Evolutionary conservation across 2,888 invertebrate genomes (phyloP).

Genomic region (Polydesmus complanatus): DNA sequence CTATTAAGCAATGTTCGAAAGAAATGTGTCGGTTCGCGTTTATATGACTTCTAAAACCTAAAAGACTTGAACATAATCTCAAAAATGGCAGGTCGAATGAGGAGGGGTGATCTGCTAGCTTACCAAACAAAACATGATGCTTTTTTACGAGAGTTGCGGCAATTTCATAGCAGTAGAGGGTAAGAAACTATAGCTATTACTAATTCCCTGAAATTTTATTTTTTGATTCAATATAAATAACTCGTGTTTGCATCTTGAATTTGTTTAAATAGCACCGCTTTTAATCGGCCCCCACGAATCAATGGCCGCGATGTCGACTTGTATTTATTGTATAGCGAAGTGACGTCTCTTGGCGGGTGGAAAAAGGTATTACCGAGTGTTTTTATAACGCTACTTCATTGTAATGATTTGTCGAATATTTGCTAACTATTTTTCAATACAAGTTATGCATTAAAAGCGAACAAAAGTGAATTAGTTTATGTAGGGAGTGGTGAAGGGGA

Average conservation of each 20-base stretch:
- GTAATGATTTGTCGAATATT: too few relatives aligned
- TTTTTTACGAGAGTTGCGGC: constrained; percentile 70
- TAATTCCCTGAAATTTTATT: too few relatives aligned
- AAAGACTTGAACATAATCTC: too few relatives aligned
- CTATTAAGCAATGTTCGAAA: background rate
- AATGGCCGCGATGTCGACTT: constrained; percentile 86
- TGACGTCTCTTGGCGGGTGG: constrained; percentile 85
- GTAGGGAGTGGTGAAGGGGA: background rate
- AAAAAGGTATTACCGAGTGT: constrained; percentile 55
- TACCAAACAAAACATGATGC: constrained; percentile 63
- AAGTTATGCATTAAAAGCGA: too few relatives aligned
- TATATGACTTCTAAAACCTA: too few relatives aligned
- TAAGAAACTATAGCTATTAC: constrained; percentile 39
- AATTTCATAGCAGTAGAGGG: constrained; percentile 85
- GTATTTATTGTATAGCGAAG: constrained; percentile 76
- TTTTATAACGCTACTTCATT: constrained; percentile 24
- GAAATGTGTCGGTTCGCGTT: background rate
- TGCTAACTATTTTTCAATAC: too few relatives aligned
- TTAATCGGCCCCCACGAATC: constrained; percentile 58
- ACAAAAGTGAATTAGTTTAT: background rate
- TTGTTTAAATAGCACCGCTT: constrained; percentile 42
- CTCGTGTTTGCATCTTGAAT: background rate
- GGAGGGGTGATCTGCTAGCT: constrained; percentile 51
- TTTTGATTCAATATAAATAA: background rate
- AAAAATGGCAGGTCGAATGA: constrained; percentile 49